Conservation (phyloP, 2,888 invertebrate species). For the Catotricha subobsoleta region DNA sequence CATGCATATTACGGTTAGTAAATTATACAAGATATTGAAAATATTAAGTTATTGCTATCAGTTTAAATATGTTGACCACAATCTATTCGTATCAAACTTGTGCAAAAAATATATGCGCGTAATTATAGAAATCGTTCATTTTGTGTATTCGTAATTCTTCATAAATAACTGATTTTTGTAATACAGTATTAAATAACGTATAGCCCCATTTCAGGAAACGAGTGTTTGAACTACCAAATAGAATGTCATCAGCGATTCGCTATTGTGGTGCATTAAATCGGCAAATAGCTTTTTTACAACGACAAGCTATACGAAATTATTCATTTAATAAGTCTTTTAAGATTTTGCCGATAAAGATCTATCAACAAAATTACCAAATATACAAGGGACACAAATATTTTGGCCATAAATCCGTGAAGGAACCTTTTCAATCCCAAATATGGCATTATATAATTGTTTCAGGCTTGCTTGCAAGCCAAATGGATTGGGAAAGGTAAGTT, state of each 20-base stretch:
- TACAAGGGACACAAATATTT: slow-evolving; percentile 34
- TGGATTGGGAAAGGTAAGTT: slow-evolving; percentile 34
- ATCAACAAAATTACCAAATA: not conserved
- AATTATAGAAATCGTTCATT: too few relatives aligned
- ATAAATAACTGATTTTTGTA: too few relatives aligned
- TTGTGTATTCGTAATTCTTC: too few relatives aligned
- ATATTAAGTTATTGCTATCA: too few relatives aligned
- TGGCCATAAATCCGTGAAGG: slow-evolving; percentile 33
- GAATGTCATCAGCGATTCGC: not conserved
- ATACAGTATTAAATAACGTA: too few relatives aligned
- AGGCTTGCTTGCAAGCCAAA: slow-evolving; percentile 21
- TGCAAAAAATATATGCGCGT: too few relatives aligned
- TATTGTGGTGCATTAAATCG: not conserved
- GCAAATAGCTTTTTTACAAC: not conserved
- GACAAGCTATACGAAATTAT: not conserved
- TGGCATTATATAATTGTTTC: slow-evolving; percentile 28
- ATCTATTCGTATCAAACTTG: too few relatives aligned
- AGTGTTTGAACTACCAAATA: not conserved
- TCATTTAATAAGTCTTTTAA: not conserved
- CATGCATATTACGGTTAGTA: too few relatives aligned
- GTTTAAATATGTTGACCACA: too few relatives aligned
- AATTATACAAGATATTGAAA: too few relatives aligned
- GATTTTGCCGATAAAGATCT: not conserved
- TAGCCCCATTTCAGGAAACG: too few relatives aligned
- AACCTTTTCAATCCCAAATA: slow-evolving; percentile 26